These are phyloP conservation scores for Andrena bucephala DNA, from an alignment of 2,888 invertebrate species.

Conservation along the genomic window DNA sequence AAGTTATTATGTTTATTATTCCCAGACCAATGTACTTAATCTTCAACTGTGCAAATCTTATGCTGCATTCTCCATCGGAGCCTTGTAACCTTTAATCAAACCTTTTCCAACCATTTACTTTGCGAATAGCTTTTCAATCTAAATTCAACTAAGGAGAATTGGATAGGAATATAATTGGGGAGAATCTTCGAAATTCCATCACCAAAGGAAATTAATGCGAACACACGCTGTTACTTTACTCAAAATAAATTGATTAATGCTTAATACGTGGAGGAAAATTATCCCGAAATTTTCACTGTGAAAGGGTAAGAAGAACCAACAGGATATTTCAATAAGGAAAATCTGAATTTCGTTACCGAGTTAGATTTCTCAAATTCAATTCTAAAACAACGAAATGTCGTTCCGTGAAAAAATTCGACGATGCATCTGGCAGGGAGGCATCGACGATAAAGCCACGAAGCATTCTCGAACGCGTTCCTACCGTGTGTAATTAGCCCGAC, in stretches of 20 bases:
- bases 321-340: not conserved
- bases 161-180: too few relatives aligned
- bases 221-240: too few relatives aligned
- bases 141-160: too few relatives aligned
- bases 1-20: conserved; percentile 23
- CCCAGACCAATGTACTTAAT: not conserved
- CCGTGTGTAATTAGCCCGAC: conserved; percentile 81
- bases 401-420: not conserved
- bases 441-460: conserved; percentile 12
- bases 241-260: too few relatives aligned
- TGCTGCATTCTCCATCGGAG: not conserved
- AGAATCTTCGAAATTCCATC: too few relatives aligned
- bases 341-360: not conserved
- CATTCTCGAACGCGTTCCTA: conserved; percentile 64
- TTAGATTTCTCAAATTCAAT: not conserved
- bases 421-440: conserved; percentile 16
- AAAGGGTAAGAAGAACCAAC: not conserved
- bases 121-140: too few relatives aligned
- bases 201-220: too few relatives aligned
- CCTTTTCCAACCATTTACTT: not conserved
- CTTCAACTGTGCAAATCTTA: not conserved
- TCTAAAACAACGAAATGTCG: not conserved
- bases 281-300: not conserved
- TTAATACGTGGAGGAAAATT: too few relatives aligned
- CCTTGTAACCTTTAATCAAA: not conserved